Conservation (phyloP, 1,140 invertebrate genomes). For the Drosophila pseudoananassae region DNA sequence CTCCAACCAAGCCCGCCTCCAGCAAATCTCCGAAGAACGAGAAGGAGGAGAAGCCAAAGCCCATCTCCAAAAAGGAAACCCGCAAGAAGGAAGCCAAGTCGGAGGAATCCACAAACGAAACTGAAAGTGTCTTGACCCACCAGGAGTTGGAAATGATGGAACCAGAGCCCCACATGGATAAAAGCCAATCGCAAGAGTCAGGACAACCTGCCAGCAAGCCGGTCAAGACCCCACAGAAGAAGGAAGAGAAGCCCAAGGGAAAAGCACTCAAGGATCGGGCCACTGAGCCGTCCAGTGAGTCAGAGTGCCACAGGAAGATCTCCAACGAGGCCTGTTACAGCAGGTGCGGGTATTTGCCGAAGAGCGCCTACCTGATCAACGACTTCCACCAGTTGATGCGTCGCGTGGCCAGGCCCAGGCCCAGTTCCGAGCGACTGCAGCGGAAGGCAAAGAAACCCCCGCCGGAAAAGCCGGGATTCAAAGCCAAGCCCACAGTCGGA, state of each 20-base stretch:
- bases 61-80: too few species aligned
- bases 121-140: too few species aligned
- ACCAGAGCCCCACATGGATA: too few species aligned
- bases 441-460: neutral
- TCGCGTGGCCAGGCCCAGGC: slow-evolving; percentile 34
- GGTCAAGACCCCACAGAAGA: too few species aligned
- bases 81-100: too few species aligned
- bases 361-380: slow-evolving; percentile 11
- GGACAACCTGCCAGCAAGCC: too few species aligned
- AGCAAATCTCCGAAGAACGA: too few species aligned
- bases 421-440: neutral
- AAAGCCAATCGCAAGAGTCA: too few species aligned
- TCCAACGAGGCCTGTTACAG: neutral
- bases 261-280: neutral
- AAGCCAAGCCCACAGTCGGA: neutral
- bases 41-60: too few species aligned
- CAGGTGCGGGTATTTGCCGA: neutral
- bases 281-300: neutral
- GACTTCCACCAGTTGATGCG: slow-evolving; percentile 55
- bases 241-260: neutral
- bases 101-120: too few species aligned
- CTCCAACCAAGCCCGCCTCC: too few species aligned
- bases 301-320: neutral
- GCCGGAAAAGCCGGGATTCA: neutral
- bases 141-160: too few species aligned